Evolutionary conservation across 1,140 invertebrate genomes (phyloP).

Genomic region (Magallana gigas): DNA sequence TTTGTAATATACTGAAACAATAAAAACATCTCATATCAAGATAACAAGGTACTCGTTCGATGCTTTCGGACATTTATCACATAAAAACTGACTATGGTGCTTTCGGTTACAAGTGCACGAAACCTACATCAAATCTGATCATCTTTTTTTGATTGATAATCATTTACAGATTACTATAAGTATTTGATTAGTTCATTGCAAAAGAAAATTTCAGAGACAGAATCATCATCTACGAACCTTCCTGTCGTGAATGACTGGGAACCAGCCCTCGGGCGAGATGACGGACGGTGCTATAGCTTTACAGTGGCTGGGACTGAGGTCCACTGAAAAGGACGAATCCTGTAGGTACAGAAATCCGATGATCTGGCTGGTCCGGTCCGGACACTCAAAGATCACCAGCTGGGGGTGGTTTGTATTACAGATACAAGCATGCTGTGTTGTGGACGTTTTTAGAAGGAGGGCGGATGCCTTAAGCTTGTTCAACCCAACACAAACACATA

Average conservation of each 20-base stretch:
- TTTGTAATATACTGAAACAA: too few relatives aligned
- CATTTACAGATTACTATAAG: too few relatives aligned
- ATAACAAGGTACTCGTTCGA: too few relatives aligned
- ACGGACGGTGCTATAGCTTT: background rate
- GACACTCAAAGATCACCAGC: background rate
- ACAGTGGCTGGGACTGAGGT: background rate
- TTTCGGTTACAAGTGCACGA: too few relatives aligned
- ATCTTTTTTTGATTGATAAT: too few relatives aligned
- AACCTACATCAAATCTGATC: too few relatives aligned
- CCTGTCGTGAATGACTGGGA: background rate
- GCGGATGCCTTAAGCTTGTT: too few relatives aligned
- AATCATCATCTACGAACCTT: background rate
- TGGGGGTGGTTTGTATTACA: constrained; percentile 5
- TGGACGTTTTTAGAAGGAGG: background rate
- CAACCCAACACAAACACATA: background rate
- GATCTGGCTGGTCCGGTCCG: background rate
- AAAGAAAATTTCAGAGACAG: too few relatives aligned
- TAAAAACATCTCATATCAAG: too few relatives aligned
- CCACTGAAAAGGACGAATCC: background rate
- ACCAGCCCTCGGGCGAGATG: background rate
- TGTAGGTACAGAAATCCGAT: constrained; percentile 4
- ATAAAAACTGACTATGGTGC: too few relatives aligned
- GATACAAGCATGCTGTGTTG: background rate
- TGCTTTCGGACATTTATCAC: too few relatives aligned
- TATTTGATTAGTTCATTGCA: too few relatives aligned